A percentile compares a stretch with the other conserved stretches of the same genome.
These are phyloP conservation scores for Tauraco erythrolophus DNA, from an alignment of 2,113 vertebrate genomes.

Conservation along the genomic window DNA sequence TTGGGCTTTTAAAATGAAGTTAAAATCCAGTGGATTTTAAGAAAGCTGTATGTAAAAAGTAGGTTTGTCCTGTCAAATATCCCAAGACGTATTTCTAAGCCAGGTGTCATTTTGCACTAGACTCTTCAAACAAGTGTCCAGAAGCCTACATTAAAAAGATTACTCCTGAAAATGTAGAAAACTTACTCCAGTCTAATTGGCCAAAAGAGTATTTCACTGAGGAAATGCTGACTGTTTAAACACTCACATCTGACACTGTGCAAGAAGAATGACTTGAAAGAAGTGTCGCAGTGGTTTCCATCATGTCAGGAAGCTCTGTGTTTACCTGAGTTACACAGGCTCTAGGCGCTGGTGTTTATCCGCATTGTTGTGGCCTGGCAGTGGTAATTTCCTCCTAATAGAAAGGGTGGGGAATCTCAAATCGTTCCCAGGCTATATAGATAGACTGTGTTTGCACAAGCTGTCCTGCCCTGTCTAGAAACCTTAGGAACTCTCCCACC, in stretches of 20 bases:
- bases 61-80: background rate
- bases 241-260: constrained; percentile 67
- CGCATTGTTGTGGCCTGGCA: constrained; percentile 74
- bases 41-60: background rate
- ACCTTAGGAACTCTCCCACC: background rate
- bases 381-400: constrained; percentile 73
- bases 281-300: constrained; percentile 47
- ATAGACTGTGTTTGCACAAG: constrained; percentile 50
- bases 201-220: constrained; percentile 6
- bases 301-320: constrained; percentile 71
- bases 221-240: constrained; percentile 66
- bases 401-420: constrained; percentile 67
- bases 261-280: constrained; percentile 74
- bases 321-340: constrained; percentile 73
- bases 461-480: constrained; percentile 30
- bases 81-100: background rate
- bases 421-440: constrained; percentile 72
- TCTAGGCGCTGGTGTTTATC: constrained; percentile 65
- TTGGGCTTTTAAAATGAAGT: background rate
- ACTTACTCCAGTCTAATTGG: background rate
- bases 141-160: background rate
- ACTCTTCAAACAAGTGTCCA: background rate
- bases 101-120: background rate
- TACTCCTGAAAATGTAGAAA: constrained; percentile 8
- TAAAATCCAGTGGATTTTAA: background rate